phyloP scores from a whole-genome alignment of 2,113 vertebrate species.

The Stomatorhinus ivindoensis region DNA sequence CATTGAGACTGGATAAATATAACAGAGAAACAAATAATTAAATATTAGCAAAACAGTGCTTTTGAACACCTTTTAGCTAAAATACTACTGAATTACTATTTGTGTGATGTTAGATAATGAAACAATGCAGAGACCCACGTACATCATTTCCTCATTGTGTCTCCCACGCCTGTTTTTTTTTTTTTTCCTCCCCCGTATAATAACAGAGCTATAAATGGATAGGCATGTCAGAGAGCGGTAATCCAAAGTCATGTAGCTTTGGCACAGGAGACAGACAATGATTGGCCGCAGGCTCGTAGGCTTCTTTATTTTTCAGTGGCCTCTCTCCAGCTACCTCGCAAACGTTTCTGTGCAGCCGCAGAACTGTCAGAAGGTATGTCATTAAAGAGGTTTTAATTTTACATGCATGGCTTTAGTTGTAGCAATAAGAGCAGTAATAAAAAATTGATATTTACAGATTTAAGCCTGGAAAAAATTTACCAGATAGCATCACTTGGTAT shows the following conservation, averaged over 20 bases:
- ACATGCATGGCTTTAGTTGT: background rate
- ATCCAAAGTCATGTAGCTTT: slow-evolving; percentile 17
- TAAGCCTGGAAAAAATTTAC: background rate
- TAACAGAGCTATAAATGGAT: slow-evolving; percentile 27
- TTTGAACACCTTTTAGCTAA: background rate
- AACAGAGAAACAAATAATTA: background rate
- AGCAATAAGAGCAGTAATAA: background rate
- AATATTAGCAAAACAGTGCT: background rate
- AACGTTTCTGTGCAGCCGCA: background rate
- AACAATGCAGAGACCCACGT: background rate
- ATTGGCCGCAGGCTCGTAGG: slow-evolving; percentile 31
- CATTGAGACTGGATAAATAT: background rate
- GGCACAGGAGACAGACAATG: slow-evolving; percentile 40
- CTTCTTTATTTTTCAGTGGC: slow-evolving; percentile 42
- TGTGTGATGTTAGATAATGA: background rate
- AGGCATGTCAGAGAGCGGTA: background rate
- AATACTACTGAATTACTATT: background rate
- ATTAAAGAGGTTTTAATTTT: background rate
- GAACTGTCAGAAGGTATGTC: slow-evolving; percentile 43
- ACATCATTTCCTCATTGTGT: slow-evolving; percentile 23
- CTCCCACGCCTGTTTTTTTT: slow-evolving; percentile 20
- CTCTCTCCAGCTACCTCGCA: slow-evolving; percentile 12
- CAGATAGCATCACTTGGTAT: background rate
- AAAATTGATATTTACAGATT: background rate
- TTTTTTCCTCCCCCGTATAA: background rate